A percentile compares a stretch with the other conserved stretches of the same genome.
phyloP scores from a whole-genome alignment of 1,140 invertebrate genomes.

The Euura lappo region DNA sequence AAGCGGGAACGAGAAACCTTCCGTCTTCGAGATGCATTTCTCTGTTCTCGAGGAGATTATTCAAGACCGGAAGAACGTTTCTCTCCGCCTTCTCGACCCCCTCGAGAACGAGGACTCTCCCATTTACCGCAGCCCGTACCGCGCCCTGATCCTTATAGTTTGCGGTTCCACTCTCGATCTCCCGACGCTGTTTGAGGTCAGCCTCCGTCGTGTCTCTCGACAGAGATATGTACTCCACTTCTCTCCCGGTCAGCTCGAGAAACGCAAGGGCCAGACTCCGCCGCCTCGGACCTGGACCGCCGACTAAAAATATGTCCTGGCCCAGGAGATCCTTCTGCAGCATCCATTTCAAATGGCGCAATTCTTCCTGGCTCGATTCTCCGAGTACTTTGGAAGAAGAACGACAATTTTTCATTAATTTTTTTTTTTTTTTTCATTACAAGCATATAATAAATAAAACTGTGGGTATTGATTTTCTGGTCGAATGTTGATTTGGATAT shows the following conservation, averaged over 20 bases:
- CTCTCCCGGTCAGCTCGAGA: constrained; percentile 84
- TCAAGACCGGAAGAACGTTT: constrained; percentile 96
- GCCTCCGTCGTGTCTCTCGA: constrained; percentile 96
- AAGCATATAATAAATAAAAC: constrained; percentile 21
- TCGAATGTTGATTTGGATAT: constrained; percentile 10
- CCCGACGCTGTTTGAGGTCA: constrained; percentile 94
- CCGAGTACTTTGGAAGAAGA: constrained; percentile 38
- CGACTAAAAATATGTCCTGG: constrained; percentile 96
- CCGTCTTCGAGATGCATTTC: constrained; percentile 99
- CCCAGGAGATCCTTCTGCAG: constrained; percentile 90
- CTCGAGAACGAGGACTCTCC: constrained; percentile 90
- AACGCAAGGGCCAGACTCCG: constrained; percentile 85
- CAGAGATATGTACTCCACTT: constrained; percentile 92
- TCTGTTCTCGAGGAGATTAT: constrained; percentile 97
- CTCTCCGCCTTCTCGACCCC: constrained; percentile 97
- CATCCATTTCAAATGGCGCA: constrained; percentile 91
- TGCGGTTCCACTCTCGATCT: constrained; percentile 86
- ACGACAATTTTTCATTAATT: constrained; percentile 25
- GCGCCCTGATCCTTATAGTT: constrained; percentile 96
- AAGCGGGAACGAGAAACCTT: constrained; percentile 85
- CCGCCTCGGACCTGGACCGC: constrained; percentile 82
- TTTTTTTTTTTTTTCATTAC: constrained; percentile 12
- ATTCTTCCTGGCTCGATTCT: constrained; percentile 70
- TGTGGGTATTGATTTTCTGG: constrained; percentile 11
- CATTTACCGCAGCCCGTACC: constrained; percentile 87